Base-by-base conservation (phyloP, 2,113 vertebrate species). In the Spea multiplicata region DNA sequence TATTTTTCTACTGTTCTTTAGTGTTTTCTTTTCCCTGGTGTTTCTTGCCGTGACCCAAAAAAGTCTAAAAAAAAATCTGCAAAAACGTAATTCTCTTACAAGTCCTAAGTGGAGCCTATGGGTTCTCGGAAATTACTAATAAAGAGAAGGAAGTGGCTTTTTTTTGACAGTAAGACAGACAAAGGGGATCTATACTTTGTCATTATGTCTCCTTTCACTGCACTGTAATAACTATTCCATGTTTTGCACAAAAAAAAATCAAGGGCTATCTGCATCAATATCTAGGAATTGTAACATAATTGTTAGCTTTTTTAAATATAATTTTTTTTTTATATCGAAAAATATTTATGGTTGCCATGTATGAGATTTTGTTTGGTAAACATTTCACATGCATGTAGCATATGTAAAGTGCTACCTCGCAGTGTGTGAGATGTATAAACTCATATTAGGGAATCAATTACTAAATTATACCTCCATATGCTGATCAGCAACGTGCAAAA, bases 81-180 rank as follows among this genome's bases (percentile, higher is more conserved):
- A 80, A 45, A 68, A 13, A 13, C 14, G 10, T 50, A 73, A 74
- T 59, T 67, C 44, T 17, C 64, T 66, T 67, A 73, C 45, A 73
- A 67, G 77, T 57, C 55, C 59, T 80, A 80, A 73, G 71, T 79
- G 76, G 76, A 55, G 73, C 77, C 70, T 73, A 71, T 80, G 77
- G 77, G 77, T 71, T 50, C 45, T 73, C 66, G 77, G 77, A 80
- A 80, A 80, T 80, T 70, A 80, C 77, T 80, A 80, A 80, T 79
- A 79, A 80, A 80, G 64, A 81, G 59, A 73, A 13, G 66, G 75
- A 64, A 83, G 17, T 73, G 62, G 73, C 66, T 61, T 66, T n/a
- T 74, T 17, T 75, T 72, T 68, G 66, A 64, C 67, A 59, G 47
- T 73, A 82, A 82, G 53, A 64, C 70, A 82, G 71, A 77, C 70